Evolutionary conservation across 2,888 invertebrate genomes (phyloP).

Genomic region (Dilophus febrilis): DNA sequence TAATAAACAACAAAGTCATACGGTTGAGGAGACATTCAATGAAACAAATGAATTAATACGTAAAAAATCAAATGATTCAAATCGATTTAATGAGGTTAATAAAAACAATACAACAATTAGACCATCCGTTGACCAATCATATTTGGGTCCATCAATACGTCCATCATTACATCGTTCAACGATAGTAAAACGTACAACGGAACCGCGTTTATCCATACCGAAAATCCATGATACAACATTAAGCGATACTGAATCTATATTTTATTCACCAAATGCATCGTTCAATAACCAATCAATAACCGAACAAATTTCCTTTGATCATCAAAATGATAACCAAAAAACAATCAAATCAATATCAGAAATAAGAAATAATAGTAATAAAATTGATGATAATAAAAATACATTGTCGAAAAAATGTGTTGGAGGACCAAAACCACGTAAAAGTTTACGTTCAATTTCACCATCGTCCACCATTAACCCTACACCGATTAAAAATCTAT

Average conservation of each 20-base stretch:
- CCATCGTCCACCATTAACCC: no score
- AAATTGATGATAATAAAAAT: no score
- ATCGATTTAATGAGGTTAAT: background rate
- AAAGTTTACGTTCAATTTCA: no score
- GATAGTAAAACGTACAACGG: background rate
- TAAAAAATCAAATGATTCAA: background rate
- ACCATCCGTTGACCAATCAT: background rate
- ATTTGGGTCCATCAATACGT: background rate
- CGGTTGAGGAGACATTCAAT: background rate
- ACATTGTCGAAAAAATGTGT: no score
- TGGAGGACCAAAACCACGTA: no score
- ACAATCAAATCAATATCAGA: no score
- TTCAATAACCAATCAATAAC: no score
- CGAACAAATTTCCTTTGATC: no score
- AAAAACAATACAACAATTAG: background rate
- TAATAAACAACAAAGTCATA: no score
- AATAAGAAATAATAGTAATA: no score
- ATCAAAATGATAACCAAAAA: no score
- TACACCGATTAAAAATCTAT: no score
- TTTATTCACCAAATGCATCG: slow-evolving; percentile 5
- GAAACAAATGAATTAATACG: background rate
- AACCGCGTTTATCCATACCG: background rate
- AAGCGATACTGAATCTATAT: slow-evolving; percentile 2
- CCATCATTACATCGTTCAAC: background rate
- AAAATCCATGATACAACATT: background rate